These are phyloP conservation scores for Ceratitis capitata DNA, from an alignment of 1,140 invertebrate species.

Conservation along the genomic window DNA sequence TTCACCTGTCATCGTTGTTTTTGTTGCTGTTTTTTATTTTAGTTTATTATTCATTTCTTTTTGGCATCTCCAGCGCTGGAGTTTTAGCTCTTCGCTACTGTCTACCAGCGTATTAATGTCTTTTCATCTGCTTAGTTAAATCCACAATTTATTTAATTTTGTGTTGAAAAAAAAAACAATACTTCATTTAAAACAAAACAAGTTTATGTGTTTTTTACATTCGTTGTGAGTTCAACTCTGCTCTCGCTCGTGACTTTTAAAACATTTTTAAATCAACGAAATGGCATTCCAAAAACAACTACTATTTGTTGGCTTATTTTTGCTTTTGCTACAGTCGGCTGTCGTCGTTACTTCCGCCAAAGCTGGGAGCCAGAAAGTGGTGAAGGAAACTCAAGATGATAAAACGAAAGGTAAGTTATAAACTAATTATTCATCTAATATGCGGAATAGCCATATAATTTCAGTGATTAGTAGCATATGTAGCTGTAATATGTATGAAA, in stretches of 20 bases:
- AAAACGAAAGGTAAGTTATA: slow-evolving; percentile 2
- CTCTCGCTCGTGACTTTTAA: not conserved
- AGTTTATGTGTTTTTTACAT: not conserved
- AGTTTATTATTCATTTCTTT: not conserved
- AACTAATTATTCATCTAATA: not conserved
- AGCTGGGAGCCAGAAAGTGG: not conserved
- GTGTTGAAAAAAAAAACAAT: not conserved
- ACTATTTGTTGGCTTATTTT: not conserved
- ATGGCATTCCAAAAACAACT: not conserved
- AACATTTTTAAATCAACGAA: not conserved
- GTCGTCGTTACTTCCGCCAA: not conserved
- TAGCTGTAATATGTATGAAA: too few relatives aligned
- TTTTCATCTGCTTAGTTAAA: not conserved
- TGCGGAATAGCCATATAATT: not conserved
- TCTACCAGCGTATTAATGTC: not conserved
- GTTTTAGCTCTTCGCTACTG: not conserved
- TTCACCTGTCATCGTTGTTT: not conserved
- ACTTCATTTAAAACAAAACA: too few relatives aligned
- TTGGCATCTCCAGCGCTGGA: not conserved
- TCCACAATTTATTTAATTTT: not conserved
- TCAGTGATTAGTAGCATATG: too few relatives aligned
- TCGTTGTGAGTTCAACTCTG: not conserved
- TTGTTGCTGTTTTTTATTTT: not conserved
- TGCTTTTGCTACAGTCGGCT: slow-evolving; percentile 5
- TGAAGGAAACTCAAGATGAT: not conserved